phyloP scores from a whole-genome alignment of 2,797 vertebrate genomes.

The Pseudochirops cupreus region DNA sequence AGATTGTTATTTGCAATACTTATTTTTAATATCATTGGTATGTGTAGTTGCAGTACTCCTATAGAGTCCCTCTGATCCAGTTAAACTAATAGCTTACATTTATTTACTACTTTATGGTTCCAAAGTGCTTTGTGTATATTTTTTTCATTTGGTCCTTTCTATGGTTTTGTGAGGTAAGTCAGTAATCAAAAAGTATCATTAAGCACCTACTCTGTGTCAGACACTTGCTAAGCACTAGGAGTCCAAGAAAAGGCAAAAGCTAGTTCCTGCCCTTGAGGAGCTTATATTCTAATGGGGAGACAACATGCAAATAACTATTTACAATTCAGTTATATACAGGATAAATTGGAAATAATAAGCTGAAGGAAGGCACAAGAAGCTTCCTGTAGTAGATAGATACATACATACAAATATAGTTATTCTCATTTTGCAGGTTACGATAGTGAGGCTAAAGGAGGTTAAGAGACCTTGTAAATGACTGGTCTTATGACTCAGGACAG shows the following conservation, averaged over 20 bases:
- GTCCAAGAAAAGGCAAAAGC: background rate
- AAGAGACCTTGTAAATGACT: background rate
- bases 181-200: background rate
- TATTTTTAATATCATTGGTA: constrained; percentile 30
- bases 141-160: background rate
- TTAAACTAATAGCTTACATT: background rate
- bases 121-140: constrained; percentile 17
- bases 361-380: background rate
- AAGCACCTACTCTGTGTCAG: background rate
- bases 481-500: background rate
- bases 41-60: background rate
- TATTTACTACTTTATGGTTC: background rate
- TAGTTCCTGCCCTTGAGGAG: background rate
- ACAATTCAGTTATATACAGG: background rate
- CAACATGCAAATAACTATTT: background rate
- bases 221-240: background rate
- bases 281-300: background rate
- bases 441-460: background rate
- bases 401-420: background rate
- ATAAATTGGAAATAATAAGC: background rate
- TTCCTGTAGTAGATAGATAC: background rate
- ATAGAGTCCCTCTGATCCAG: background rate
- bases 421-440: background rate
- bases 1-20: constrained; percentile 17
- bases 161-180: background rate